Evolutionary conservation across 2,113 vertebrate species (phyloP).

Genomic region (Chaenogobius annularis): DNA sequence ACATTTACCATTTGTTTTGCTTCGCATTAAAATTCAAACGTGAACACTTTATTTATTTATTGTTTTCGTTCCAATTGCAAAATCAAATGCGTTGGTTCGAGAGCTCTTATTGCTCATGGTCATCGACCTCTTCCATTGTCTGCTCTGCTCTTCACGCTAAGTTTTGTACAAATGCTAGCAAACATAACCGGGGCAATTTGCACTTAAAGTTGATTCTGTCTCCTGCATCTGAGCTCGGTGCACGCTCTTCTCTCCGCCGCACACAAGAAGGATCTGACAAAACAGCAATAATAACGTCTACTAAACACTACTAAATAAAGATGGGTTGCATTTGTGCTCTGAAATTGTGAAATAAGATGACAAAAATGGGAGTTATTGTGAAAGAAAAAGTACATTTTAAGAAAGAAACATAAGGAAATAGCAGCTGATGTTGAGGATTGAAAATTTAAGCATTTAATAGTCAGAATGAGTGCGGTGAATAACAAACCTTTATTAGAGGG

Average conservation of each 20-base stretch:
- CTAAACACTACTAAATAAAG: not conserved
- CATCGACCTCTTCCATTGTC: not conserved
- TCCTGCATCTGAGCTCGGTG: not conserved
- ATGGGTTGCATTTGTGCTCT: not conserved
- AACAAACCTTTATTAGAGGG: too few species aligned
- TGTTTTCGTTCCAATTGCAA: not conserved
- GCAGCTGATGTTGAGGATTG: too few species aligned
- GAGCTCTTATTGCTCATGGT: not conserved
- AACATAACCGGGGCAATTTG: constrained; percentile 12
- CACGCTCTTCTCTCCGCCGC: too few species aligned
- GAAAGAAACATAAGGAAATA: too few species aligned
- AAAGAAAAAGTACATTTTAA: too few species aligned
- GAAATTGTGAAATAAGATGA: too few species aligned
- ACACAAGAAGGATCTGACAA: not conserved
- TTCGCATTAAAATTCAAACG: not conserved
- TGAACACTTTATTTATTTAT: not conserved
- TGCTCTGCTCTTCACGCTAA: too few species aligned
- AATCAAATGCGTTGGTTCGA: too few species aligned
- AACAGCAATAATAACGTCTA: not conserved
- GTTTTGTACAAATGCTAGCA: too few species aligned
- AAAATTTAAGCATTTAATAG: too few species aligned
- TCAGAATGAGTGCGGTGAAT: too few species aligned
- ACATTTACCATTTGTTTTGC: not conserved
- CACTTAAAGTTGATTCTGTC: constrained; percentile 23
- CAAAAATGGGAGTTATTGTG: too few species aligned